Base-by-base conservation (phyloP, 2,888 invertebrate genomes). In the Tinea pellionella region DNA sequence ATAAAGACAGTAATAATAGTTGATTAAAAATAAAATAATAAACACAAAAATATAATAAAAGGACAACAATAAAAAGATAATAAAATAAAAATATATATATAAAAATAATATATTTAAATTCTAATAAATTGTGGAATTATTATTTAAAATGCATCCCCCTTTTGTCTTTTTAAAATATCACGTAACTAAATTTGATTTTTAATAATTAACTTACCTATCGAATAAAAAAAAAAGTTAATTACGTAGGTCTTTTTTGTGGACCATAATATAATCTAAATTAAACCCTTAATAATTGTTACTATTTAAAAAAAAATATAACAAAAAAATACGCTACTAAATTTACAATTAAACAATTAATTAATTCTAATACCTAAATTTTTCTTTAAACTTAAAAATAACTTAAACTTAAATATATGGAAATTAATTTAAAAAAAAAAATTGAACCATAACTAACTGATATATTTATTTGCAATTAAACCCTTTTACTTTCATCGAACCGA, bases 361-460 rank as follows among this genome's bases (percentile, higher is more conserved):
- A 15, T 15, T 4, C 16, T 53, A 24, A n/a, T n/a, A n/a, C n/a
- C 13, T 57, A 57, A 77, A 68, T 84, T 86, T 86, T 69, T 69
- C 66, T 79, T 82, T 76, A 72, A 87, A 84, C 82, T 86, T 24
- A 24, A 84, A 86, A 85, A 78, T 80, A 64, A 81, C 80, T 24
- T 84, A 81, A 79, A 74, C 80, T 86, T n/a, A n/a, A n/a, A n/a
- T n/a, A 85, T 75, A 79, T 85, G 85, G 85, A 86, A 86, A 62
- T 79, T 85, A 84, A 81, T 85, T 84, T 86, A 79, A 84, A 84
- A 79, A 85, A 83, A 81, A 86, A 84, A 85, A 80, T 85, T 85
- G 83, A 86, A 80, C 57, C 47, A 47, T 3, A 24, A 24, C 24
- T n/a, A 43, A 85, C 82, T 81, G 81, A 83, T 86, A 85, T 75